A percentile compares a stretch with the other conserved stretches of the same genome.
Conservation (phyloP, 2,797 vertebrate species). For the Aythya fuligula region DNA sequence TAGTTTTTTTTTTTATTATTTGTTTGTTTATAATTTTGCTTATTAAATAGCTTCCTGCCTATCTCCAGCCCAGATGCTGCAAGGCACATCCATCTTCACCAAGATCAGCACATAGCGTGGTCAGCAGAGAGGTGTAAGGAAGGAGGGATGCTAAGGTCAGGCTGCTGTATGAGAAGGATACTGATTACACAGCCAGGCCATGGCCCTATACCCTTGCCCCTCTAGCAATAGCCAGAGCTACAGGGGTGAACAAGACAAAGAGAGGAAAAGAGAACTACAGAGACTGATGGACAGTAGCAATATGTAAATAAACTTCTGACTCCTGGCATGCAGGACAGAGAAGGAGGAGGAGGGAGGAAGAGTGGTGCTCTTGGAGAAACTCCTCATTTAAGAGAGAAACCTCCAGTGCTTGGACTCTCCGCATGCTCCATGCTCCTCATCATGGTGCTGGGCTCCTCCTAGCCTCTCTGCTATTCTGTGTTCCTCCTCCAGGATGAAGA, state of each 20-base stretch:
- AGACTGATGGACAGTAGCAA: background rate
- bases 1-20: background rate
- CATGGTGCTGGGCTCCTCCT: background rate
- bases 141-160: background rate
- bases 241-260: background rate
- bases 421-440: background rate
- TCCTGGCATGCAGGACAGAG: rapidly evolving
- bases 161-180: background rate
- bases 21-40: background rate
- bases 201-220: background rate
- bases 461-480: background rate
- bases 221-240: background rate
- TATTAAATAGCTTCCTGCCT: background rate
- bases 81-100: background rate
- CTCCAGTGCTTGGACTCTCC: background rate
- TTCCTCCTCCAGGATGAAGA: background rate
- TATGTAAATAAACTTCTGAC: background rate
- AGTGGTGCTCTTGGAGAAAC: background rate
- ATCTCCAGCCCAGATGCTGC: background rate
- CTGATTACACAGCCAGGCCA: background rate
- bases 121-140: background rate
- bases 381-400: background rate
- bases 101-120: rapidly evolving
- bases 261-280: rapidly evolving
- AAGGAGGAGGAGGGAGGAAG: background rate